Conservation (phyloP, 2,113 vertebrate species). For the Corythornis vintsioides region DNA sequence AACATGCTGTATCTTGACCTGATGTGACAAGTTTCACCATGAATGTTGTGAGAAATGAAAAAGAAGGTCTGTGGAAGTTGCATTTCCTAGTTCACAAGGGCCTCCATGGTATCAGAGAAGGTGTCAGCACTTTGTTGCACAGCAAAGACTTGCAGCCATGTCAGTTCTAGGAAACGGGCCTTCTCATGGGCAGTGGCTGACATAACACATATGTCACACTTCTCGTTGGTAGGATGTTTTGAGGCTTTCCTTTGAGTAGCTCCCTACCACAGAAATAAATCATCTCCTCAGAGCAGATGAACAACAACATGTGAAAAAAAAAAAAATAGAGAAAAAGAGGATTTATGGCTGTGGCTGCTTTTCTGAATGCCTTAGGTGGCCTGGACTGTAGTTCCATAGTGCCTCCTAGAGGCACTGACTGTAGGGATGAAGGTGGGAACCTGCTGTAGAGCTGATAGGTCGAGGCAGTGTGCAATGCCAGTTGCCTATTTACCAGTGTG, state of each 20-base stretch:
- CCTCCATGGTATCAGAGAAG: not conserved
- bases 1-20: not conserved
- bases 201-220: conserved; percentile 61
- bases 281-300: conserved; percentile 48
- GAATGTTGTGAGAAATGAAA: not conserved
- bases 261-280: conserved; percentile 64
- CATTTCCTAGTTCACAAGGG: conserved; percentile 18
- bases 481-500: not conserved
- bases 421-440: not conserved
- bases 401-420: conserved; percentile 57
- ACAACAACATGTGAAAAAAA: conserved; percentile 36
- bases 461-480: not conserved
- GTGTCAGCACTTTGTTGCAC: conserved; percentile 26
- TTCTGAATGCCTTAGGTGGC: not conserved
- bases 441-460: not conserved
- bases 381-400: conserved; percentile 27
- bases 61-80: not conserved
- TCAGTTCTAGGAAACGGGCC: conserved; percentile 57
- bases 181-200: conserved; percentile 52
- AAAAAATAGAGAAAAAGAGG: not conserved
- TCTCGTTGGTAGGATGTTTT: conserved; percentile 59
- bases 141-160: conserved; percentile 42
- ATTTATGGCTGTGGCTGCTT: conserved; percentile 50
- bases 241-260: conserved; percentile 66
- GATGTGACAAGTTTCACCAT: not conserved